Base-by-base conservation (phyloP, 2,113 vertebrate genomes). In the Melanerpes aurifrons region DNA sequence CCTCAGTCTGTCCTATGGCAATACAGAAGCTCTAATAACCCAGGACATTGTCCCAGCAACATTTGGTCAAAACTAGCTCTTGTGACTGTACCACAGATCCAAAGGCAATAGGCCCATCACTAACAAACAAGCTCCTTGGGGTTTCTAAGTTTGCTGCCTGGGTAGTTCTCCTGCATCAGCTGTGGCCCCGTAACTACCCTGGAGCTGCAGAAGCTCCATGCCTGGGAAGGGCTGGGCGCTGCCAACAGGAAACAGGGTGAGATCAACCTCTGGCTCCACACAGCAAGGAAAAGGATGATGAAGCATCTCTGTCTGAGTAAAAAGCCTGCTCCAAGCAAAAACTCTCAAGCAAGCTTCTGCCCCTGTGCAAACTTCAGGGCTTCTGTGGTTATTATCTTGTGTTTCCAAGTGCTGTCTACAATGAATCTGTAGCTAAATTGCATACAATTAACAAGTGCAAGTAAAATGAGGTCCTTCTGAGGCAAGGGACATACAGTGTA, bases 341-440 rank as follows among this genome's bases (percentile, higher is more conserved):
- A 68, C n/a, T n/a, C 54, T 82, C n/a, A 15, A 59, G 47, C 87
- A 86, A 90, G 29, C 26, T 67, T 20, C 61, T 62, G 25, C 31
- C 29, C 35, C 57, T 82, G 56, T 69, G 40, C 73, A 75, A 87
- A n/a, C 24, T 82, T 57, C 54, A 47, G 37, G 24, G 29, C 22
- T 77, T 73, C 61, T 76, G 37, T 76, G 69, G 83, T 91, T 86
- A 67, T 86, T 45, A 50, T 9, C 43, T 9, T 62, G 31, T 75
- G 40, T 87, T 93, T 95, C 62, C 28, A 73, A 92, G 71, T 12
- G 53, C 68, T 47, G 45, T 37, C 31, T 37, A 48, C 20, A 53
- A 68, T 14, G 68, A 95, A 95, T 80, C 28, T 89, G 66, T 63
- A 87, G 56, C 68, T 93, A 95, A 97, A 87, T 53, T 72, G 40